Evolutionary conservation across 2,113 vertebrate genomes (phyloP), one percentile per base, ranked within the genome.

Genomic region (Puffinus mauretanicus): DNA sequence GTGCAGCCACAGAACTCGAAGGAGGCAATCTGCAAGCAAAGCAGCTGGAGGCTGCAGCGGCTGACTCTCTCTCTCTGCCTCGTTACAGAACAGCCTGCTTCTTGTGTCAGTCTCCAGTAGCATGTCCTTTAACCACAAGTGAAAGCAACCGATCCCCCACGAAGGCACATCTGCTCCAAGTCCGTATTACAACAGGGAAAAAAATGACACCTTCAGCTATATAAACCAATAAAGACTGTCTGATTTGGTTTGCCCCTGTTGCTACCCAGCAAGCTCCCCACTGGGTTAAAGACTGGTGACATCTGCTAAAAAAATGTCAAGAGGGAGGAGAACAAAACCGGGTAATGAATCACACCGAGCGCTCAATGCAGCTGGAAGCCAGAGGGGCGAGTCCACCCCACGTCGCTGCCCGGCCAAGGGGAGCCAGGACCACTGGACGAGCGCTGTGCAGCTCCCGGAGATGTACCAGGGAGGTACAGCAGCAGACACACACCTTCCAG

Each of bases 81-180:
- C 5, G 2, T 65, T 52, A 60, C 1, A 0, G 70, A 88, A 7
- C 82, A 82, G 80, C 51, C 88, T 75, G 71, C 64, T 83, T 73
- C 83, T 72, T 30, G 6, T 86, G 88, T 89, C 93, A 96, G 73
- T 21, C 88, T 96, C 86, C 64, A 52, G 78, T 44, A 93, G 91
- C 67, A 34, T 2, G 40, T 94, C 65, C 94, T 93, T 94, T 96
- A 79, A 80, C 90, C 60, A 21, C 71, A 75, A 97, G 47, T 83
- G 86, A 95, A 96, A 94, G 92, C 67, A 95, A 82, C 90, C 4
- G 54, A 71, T 94, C 92, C 87, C 96, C 97, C 90, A 92, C 61
- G 29, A 97, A 96, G 97, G 67, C 92, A 95, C 97, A 98, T 98
- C 98, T 98, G 98, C 98, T 98, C 89, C 44, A 49, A 98, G 97